Evolutionary conservation across 2,888 invertebrate genomes (phyloP).

Genomic region (Barypeithes pellucidus): DNA sequence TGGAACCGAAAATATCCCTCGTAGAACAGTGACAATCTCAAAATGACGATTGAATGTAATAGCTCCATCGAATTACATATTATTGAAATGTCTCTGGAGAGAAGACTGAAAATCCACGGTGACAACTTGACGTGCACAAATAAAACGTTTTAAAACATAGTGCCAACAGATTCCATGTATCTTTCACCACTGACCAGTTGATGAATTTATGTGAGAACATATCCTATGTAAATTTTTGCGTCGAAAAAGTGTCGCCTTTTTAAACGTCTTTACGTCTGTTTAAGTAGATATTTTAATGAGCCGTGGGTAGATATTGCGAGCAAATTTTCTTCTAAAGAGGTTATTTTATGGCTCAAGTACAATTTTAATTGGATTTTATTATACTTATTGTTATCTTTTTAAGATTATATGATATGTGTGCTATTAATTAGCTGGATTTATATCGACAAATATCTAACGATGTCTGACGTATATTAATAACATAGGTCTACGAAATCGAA

Average conservation of each 20-base stretch:
- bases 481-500: no score
- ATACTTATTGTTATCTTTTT: no score
- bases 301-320: conserved; percentile 38
- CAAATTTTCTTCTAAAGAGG: conserved; percentile 13
- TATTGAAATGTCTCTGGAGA: conserved; percentile 63
- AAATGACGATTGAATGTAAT: conserved; percentile 64
- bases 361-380: no score
- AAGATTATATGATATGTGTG: no score
- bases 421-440: no score
- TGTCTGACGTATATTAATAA: no score
- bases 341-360: background rate
- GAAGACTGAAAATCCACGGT: conserved; percentile 55
- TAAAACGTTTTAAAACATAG: conserved; percentile 58
- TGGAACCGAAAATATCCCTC: conserved; percentile 67
- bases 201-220: conserved; percentile 61
- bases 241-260: conserved; percentile 47
- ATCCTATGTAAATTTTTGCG: conserved; percentile 56
- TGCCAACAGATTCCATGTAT: conserved; percentile 60
- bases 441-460: no score
- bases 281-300: conserved; percentile 50
- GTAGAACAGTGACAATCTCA: conserved; percentile 62
- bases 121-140: conserved; percentile 66
- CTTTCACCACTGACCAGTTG: conserved; percentile 54
- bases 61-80: conserved; percentile 58
- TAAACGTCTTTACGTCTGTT: conserved; percentile 32